Base-by-base conservation (phyloP, 2,113 vertebrate genomes). In the Leptobrachium ailaonicum region DNA sequence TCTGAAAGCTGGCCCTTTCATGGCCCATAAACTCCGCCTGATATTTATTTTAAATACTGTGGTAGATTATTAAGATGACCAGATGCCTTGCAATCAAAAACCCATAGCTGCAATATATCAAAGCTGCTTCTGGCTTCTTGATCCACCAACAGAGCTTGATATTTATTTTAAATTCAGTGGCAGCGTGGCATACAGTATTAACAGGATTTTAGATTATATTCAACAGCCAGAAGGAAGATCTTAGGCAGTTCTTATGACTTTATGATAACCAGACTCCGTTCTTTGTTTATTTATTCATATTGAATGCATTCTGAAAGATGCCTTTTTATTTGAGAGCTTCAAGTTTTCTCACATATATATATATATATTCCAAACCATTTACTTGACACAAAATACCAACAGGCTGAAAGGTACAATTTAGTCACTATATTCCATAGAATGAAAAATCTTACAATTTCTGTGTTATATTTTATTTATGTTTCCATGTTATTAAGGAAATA, bases 221-320 rank as follows among this genome's bases (percentile, higher is more conserved):
- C 50, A 77, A 64, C 56, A 67, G 78, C 78, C 32, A 67, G 71
- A 67, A 70, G 56, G 66, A 84, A 13, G 76, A 68, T 83, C 88
- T 83, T 86, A 87, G 85, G 14, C 53, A 76, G 13, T 73, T 79
- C 72, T 85, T 68, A 82, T 75, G 73, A 84, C 82, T 86, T 87
- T 87, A 83, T 85, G 77, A 84, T 83, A 87, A 86, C 67, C 0
- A 0, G 40, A 64, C 82, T 47, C 14, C 42, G 67, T 64, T 41
- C 64, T 86, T 87, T 83, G 68, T 88, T 89, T 83, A 82, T 82
- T 83, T 86, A 85, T 87, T 43, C 73, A 82, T 1, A 81, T 84
- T 58, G 64, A 85, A 88, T 85, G 85, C 79, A 83, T 88, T 75
- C 78, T 78, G 87, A 90, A 89, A 90, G 84, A 86, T 2, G 6